phyloP scores from a whole-genome alignment of 2,113 vertebrate genomes.

The Falco punctatus region DNA sequence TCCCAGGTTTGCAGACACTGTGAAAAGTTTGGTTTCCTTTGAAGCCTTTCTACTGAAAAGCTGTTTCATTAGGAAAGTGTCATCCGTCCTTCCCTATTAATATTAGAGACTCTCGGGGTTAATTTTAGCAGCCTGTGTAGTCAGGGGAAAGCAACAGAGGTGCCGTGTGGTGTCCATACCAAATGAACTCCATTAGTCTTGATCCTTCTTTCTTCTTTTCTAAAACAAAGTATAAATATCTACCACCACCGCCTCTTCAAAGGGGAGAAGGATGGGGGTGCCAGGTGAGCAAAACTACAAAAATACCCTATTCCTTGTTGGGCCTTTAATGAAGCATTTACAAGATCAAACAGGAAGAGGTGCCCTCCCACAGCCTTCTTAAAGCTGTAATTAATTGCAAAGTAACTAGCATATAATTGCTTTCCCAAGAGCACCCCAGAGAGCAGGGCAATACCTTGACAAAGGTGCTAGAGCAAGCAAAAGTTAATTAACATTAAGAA shows the following conservation, averaged over 20 bases:
- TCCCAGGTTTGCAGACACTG: background rate
- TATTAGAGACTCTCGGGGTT: background rate
- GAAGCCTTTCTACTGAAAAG: background rate
- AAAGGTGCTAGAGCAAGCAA: constrained; percentile 35
- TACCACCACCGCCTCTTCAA: background rate
- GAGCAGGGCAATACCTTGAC: constrained; percentile 26
- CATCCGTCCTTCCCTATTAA: background rate
- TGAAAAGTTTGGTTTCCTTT: background rate
- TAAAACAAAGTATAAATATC: background rate
- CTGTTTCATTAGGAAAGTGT: background rate
- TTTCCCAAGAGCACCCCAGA: constrained; percentile 51
- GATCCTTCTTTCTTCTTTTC: background rate
- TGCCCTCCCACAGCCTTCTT: constrained; percentile 38
- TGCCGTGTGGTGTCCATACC: background rate
- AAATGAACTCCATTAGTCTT: background rate
- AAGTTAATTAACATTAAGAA: constrained; percentile 56
- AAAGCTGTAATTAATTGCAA: constrained; percentile 62
- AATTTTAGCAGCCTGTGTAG: background rate
- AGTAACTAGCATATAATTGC: constrained; percentile 59
- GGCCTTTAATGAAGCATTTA: constrained; percentile 53
- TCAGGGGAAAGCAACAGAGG: background rate
- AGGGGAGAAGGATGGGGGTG: background rate
- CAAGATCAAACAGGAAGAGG: constrained; percentile 24
- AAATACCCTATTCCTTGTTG: constrained; percentile 17
- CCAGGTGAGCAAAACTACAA: background rate